Percentiles rank a stretch among this genome's conserved stretches.
Evolutionary conservation across 1,140 invertebrate genomes (phyloP).

Genomic region (Drosophila kurseongensis): DNA sequence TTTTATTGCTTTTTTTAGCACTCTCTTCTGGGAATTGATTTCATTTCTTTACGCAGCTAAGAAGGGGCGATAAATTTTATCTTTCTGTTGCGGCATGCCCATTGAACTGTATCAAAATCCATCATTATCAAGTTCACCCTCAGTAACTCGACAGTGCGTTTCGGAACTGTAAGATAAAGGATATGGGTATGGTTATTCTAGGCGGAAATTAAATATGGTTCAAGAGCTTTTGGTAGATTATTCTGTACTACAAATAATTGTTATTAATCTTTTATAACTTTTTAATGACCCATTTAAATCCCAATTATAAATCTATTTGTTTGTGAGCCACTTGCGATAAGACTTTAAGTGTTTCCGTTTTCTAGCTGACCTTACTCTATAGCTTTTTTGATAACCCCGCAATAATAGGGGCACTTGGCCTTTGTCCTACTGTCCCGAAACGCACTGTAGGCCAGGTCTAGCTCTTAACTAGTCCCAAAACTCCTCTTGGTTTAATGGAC

Average conservation of each 20-base stretch:
- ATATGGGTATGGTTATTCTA: neutral
- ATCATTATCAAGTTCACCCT: conserved; percentile 19
- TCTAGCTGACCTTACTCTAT: conserved; percentile 12
- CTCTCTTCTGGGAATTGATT: conserved; percentile 15
- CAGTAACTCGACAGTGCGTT: conserved; percentile 10
- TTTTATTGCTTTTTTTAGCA: conserved; percentile 18
- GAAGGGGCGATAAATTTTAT: conserved; percentile 24
- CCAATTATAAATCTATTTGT: conserved; percentile 1
- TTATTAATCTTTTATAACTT: neutral
- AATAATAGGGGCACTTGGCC: conserved; percentile 7
- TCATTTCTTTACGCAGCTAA: conserved; percentile 18
- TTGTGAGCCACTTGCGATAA: conserved; percentile 9
- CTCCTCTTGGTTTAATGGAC: conserved; percentile 31
- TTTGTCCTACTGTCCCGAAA: conserved; percentile 15
- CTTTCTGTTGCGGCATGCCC: conserved; percentile 32
- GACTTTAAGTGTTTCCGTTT: neutral
- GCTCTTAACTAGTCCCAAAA: conserved; percentile 9
- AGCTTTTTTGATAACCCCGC: conserved; percentile 3
- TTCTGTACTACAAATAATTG: neutral
- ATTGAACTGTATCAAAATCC: conserved; percentile 33
- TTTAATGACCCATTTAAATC: neutral
- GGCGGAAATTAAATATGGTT: neutral
- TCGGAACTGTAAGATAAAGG: neutral
- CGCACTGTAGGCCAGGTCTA: conserved; percentile 28
- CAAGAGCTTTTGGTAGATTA: neutral